Evolutionary conservation across 2,888 invertebrate genomes (phyloP), one percentile per base, ranked within the genome.

Genomic region (Amphipoea oculea): DNA sequence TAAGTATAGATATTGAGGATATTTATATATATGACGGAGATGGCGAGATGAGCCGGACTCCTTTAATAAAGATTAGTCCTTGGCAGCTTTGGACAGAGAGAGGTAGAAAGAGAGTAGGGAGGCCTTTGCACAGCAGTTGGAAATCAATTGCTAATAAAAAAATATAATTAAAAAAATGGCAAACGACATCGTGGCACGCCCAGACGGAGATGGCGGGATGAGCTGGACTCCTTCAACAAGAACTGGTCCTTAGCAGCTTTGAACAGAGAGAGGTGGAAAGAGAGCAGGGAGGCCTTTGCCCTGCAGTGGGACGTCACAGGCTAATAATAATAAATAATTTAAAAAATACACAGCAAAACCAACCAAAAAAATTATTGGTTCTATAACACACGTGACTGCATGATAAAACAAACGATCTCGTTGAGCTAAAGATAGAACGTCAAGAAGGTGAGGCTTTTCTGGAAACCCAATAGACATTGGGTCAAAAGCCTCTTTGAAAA

Each of bases 401-500:
- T 11, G 2, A 54, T 80, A 51, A 68, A 29, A 79, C n/a, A 45
- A n/a, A 7, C 71, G 11, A 23, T 29, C 7, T 3, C 45, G 11
- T 65, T 42, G 40, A 11, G 20, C 7, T 11, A n/a, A 71, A 54
- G 14, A 65, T n/a, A 54, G 4, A 68, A 63, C 36, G 45, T 81
- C 45, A 48, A 29, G n/a, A 20, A 66, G 4, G n/a, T 20, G 4
- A 29, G 12, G 23, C 1, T 57, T 57, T 57, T 48, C 36, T 71
- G 42, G 17, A 79, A 78, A 79, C 17, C 14, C 36, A 12, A 65
- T 23, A 81, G 23, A 14, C 23, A 65, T 81, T 11, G n/a, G n/a
- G 71, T 63, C 63, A 81, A 81, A 70, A 45, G 36, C 20, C 9
- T 71, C 20, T 81, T 69, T 40, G 45, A 71, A 72, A 29, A 48